Percentiles rank a stretch among this genome's conserved stretches.
Conservation (phyloP, 2,113 vertebrate species). For the Scomber colias region DNA sequence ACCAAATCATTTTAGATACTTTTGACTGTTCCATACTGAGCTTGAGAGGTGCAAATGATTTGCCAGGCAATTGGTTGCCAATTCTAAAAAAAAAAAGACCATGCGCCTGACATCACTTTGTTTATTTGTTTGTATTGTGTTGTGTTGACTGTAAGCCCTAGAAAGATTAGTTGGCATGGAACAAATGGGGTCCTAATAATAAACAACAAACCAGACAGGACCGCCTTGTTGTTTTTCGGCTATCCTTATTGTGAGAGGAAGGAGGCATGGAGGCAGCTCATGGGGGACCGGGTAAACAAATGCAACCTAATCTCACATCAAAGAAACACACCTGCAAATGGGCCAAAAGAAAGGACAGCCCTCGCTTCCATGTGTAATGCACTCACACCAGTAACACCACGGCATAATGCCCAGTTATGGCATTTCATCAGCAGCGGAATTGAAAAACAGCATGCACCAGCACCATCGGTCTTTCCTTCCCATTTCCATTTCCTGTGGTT, state of each 20-base stretch:
- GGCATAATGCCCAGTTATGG: slow-evolving; percentile 41
- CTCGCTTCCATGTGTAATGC: not conserved
- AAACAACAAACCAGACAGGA: slow-evolving; percentile 50
- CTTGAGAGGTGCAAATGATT: slow-evolving; percentile 40
- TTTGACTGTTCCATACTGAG: slow-evolving; percentile 10
- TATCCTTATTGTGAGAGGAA: slow-evolving; percentile 13
- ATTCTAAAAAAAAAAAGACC: slow-evolving; percentile 31
- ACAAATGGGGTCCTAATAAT: slow-evolving; percentile 66
- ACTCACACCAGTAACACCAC: slow-evolving; percentile 35
- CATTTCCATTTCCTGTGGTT: slow-evolving; percentile 69
- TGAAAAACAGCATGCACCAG: slow-evolving; percentile 53
- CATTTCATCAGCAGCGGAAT: slow-evolving; percentile 64
- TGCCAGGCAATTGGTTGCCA: slow-evolving; percentile 31
- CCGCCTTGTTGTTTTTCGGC: slow-evolving; percentile 22
- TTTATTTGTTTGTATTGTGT: slow-evolving; percentile 61
- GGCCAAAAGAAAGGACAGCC: slow-evolving; percentile 13
- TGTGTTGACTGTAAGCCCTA: slow-evolving; percentile 50
- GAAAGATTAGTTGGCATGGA: slow-evolving; percentile 69
- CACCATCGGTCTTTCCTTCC: slow-evolving; percentile 63
- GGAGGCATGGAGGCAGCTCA: slow-evolving; percentile 13
- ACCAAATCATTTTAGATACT: slow-evolving; percentile 19
- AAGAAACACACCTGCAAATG: slow-evolving; percentile 30
- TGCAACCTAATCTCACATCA: slow-evolving; percentile 28
- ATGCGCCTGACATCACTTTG: slow-evolving; percentile 28
- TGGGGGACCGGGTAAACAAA: slow-evolving; percentile 41